Evolutionary conservation across 2,113 vertebrate genomes (phyloP), one percentile per base, ranked within the genome.

Genomic region (Dendrocopos noguchii): DNA sequence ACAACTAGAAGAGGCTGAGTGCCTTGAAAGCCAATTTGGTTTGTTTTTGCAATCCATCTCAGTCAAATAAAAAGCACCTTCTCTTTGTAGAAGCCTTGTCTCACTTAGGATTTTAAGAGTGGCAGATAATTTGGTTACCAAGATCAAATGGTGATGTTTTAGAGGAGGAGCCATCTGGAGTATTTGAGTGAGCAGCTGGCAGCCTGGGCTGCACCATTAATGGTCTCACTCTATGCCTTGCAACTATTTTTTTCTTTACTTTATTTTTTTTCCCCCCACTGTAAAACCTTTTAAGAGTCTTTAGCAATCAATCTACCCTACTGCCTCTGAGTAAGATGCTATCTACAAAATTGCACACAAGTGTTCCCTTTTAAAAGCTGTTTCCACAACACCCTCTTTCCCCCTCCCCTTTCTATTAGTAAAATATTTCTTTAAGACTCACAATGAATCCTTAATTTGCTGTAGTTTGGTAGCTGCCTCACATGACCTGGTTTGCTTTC

Each of bases 111-210:
- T 91, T 74, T 60, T 84, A 50, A 56, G 78, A 96, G 80, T 80
- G 84, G 88, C 89, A 91, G 83, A 84, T 85, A 88, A 96, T 92
- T 95, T 89, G 82, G 88, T 94, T 95, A 91, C 79, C 17, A 29
- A 81, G 84, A 88, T 91, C 57, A 93, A 96, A 93, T 73, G 91
- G 61, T 95, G 87, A 75, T 96, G 89, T 66, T 94, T 93, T 94
- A 90, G 93, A 92, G 95, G 93, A 94, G 94, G 95, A 92, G 94
- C 93, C 93, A 95, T 95, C 89, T 93, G 86, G 92, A 96, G 86
- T 72, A 60, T 90, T 39, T 74, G 85, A 94, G 91, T 28, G 92
- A 95, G 93, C 95, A 97, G 95, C 94, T 95, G 92, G 96, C 86
- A 77, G 95, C 91, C 89, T 81, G 88, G 88, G 88, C 85, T 90